Evolutionary conservation across 2,113 vertebrate species (phyloP).

Genomic region (Syngnathoides biaculeatus): DNA sequence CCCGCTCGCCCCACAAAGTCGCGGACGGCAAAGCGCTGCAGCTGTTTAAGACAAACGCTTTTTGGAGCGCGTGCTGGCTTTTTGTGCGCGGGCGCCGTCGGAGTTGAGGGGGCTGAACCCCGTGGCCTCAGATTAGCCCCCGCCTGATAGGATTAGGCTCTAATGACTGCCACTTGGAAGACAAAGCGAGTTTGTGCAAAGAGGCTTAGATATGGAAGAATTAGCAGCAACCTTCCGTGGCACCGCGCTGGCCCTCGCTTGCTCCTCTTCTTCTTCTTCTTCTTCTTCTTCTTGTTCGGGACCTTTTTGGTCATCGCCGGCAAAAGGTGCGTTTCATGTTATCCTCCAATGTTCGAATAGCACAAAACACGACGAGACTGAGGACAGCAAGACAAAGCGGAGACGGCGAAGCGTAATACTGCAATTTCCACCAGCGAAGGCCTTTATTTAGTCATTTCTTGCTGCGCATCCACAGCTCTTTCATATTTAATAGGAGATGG

Average conservation of each 20-base stretch:
- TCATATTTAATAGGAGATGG: not conserved
- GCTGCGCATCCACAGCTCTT: not conserved
- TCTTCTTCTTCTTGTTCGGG: conserved; percentile 39
- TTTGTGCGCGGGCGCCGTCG: conserved; percentile 25
- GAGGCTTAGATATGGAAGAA: conserved; percentile 99
- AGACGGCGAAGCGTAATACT: too few relatives aligned
- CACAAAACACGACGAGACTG: too few relatives aligned
- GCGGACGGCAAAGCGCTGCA: not conserved
- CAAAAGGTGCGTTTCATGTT: too few relatives aligned
- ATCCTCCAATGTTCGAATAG: too few relatives aligned
- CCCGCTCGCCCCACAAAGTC: too few relatives aligned
- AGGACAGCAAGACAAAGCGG: too few relatives aligned
- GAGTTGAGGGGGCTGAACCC: conserved; percentile 66
- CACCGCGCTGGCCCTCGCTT: conserved; percentile 45
- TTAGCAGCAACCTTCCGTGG: conserved; percentile 85
- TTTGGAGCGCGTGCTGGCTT: not conserved
- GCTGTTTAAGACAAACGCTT: not conserved
- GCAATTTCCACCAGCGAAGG: too few relatives aligned
- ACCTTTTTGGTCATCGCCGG: conserved; percentile 37
- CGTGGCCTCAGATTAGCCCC: conserved; percentile 91
- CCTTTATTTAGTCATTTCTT: too few relatives aligned
- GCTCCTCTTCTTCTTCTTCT: conserved; percentile 37
- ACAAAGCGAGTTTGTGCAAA: conserved; percentile 81
- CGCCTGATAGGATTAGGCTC: conserved; percentile 99
- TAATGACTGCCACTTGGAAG: conserved; percentile 95